These are phyloP conservation scores for Petroica traversi DNA, from an alignment of 2,113 vertebrate species.

Conservation along the genomic window DNA sequence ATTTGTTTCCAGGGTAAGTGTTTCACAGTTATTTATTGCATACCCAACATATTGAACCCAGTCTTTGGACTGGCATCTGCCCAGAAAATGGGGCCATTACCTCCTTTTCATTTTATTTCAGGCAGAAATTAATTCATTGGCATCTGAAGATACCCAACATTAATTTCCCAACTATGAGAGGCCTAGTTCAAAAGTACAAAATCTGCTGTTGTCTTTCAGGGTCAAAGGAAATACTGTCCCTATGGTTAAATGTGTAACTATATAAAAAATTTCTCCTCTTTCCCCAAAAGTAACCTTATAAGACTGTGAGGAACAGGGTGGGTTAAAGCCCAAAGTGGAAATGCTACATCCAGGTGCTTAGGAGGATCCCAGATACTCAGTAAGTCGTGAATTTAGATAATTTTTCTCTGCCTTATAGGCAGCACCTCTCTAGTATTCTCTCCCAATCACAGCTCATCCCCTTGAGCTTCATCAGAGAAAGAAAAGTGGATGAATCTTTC, in stretches of 20 bases:
- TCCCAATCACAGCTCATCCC: not conserved
- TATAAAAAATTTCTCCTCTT: not conserved
- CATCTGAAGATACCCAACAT: not conserved
- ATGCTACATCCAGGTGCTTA: not conserved
- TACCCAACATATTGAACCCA: not conserved
- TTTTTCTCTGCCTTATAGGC: not conserved
- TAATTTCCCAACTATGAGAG: not conserved
- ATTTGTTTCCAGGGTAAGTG: not conserved
- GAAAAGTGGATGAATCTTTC: not conserved
- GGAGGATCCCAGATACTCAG: not conserved
- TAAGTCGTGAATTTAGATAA: accelerated
- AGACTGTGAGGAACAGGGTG: not conserved
- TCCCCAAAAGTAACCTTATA: not conserved
- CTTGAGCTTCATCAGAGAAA: not conserved
- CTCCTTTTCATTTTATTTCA: not conserved
- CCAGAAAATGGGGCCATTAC: not conserved
- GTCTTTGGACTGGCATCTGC: not conserved
- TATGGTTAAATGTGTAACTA: not conserved
- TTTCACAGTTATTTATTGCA: not conserved
- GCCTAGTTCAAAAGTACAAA: not conserved
- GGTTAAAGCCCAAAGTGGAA: not conserved
- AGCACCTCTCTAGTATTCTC: not conserved
- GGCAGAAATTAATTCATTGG: not conserved
- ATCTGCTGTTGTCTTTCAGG: not conserved
- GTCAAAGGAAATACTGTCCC: not conserved